Evolutionary conservation across 2,888 invertebrate species (phyloP).

Genomic region (Drosophila prostipennis): DNA sequence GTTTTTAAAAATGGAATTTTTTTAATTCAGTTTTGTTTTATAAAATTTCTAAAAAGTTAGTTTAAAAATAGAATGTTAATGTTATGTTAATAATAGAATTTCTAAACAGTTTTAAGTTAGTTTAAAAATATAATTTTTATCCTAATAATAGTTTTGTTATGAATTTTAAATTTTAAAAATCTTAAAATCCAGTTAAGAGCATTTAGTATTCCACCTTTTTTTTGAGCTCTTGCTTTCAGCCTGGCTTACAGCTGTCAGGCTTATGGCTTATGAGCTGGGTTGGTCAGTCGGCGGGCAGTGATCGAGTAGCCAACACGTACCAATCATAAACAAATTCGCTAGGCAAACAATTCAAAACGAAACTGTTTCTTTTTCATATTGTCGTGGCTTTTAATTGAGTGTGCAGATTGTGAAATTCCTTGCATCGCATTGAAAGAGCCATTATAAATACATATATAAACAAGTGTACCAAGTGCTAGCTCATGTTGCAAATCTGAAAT

Average conservation of each 20-base stretch:
- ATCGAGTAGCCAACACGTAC: constrained; percentile 69
- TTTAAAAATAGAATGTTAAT: too few species aligned
- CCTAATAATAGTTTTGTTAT: too few species aligned
- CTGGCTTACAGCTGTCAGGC: constrained; percentile 32
- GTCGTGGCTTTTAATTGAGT: constrained; percentile 29
- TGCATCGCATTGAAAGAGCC: constrained; percentile 27
- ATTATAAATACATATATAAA: constrained; percentile 22
- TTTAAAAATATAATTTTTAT: too few species aligned
- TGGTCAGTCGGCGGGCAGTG: constrained; percentile 67
- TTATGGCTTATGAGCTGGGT: constrained; percentile 34
- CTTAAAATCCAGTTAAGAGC: constrained; percentile 7
- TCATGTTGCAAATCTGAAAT: constrained; percentile 29
- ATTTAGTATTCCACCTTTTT: constrained; percentile 3
- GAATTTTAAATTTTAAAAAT: too few species aligned
- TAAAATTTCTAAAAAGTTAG: too few species aligned
- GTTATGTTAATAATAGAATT: too few species aligned
- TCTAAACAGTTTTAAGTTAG: too few species aligned
- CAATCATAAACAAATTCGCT: constrained; percentile 58
- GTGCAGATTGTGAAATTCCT: constrained; percentile 54
- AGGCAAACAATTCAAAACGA: constrained; percentile 36
- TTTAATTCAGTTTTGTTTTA: too few species aligned
- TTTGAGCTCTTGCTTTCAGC: constrained; percentile 36
- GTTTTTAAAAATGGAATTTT: too few species aligned
- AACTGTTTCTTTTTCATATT: constrained; percentile 39
- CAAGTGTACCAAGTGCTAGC: constrained; percentile 15